These are phyloP conservation scores for Paratilapia polleni DNA, from an alignment of 2,113 vertebrate species.

Conservation along the genomic window DNA sequence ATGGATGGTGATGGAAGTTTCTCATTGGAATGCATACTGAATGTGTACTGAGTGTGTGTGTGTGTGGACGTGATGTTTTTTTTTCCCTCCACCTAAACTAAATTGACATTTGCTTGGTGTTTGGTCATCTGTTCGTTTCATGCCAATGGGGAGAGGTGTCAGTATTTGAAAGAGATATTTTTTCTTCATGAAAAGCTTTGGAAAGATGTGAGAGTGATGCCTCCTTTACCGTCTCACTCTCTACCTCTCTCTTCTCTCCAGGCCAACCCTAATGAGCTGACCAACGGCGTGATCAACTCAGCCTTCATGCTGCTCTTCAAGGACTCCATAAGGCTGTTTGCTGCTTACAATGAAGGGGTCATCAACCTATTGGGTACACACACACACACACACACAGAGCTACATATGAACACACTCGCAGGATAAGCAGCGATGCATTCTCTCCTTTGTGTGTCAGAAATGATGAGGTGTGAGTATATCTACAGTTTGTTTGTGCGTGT, in stretches of 20 bases:
- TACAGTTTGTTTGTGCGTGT: not conserved
- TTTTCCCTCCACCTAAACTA: not conserved
- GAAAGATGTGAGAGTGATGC: not conserved
- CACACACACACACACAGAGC: not conserved
- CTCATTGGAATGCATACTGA: conserved; percentile 10
- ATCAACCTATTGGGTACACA: conserved; percentile 93
- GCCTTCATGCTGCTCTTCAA: conserved; percentile 98
- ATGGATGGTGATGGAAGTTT: conserved; percentile 34
- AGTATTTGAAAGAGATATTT: not conserved
- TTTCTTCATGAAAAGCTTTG: not conserved
- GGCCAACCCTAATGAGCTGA: conserved; percentile 94
- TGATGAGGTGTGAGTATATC: not conserved
- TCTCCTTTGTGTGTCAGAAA: not conserved
- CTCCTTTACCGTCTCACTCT: not conserved
- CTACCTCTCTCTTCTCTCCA: conserved; percentile 54
- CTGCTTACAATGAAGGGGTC: conserved; percentile 96
- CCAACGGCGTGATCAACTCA: conserved; percentile 92
- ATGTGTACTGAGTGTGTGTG: not conserved
- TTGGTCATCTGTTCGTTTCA: not conserved
- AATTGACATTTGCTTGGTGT: not conserved
- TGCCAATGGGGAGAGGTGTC: not conserved
- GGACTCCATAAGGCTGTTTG: conserved; percentile 96
- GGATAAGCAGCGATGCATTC: not conserved
- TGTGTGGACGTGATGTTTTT: not conserved
- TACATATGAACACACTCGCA: not conserved